These are phyloP conservation scores for Andrena bucephala DNA, from an alignment of 2,888 invertebrate genomes.

Conservation along the genomic window DNA sequence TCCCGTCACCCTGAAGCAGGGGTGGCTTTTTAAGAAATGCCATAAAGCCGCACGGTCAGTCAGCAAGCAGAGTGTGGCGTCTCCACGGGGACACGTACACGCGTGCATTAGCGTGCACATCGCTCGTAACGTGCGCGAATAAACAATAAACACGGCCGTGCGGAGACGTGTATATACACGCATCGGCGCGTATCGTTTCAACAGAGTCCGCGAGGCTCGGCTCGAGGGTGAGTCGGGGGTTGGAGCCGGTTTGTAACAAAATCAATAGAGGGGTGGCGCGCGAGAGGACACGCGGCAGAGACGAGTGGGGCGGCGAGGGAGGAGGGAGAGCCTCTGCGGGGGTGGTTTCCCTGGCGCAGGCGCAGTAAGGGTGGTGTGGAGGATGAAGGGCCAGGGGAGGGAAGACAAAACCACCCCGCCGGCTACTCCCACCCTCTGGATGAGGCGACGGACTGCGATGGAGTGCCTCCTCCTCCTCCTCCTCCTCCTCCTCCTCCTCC, in stretches of 20 bases:
- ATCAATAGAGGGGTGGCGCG: conserved; percentile 85
- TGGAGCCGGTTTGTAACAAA: conserved; percentile 84
- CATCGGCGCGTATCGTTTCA: conserved; percentile 79
- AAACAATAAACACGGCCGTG: conserved; percentile 53
- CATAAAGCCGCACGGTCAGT: conserved; percentile 1
- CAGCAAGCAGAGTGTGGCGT: neutral
- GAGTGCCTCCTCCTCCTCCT: conserved; percentile 78
- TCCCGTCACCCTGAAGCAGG: no score
- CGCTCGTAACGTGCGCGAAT: conserved; percentile 40
- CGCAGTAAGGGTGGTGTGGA: conserved; percentile 61
- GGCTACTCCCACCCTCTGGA: conserved; percentile 82
- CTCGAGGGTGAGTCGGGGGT: conserved; percentile 74
- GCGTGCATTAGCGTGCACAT: conserved; percentile 37
- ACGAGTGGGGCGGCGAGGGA: conserved; percentile 51
- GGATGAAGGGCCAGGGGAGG: conserved; percentile 86
- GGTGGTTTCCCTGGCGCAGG: conserved; percentile 74
- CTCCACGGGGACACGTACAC: neutral
- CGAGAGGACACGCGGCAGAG: conserved; percentile 79
- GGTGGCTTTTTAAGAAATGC: neutral
- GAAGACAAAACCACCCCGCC: conserved; percentile 86
- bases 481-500: conserved; percentile 60
- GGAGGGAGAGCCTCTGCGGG: conserved; percentile 64
- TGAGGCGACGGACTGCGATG: conserved; percentile 86
- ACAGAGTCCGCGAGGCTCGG: conserved; percentile 69
- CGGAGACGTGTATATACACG: conserved; percentile 71